Evolutionary conservation across 2,888 invertebrate genomes (phyloP).

Genomic region (Sinelater perroti): DNA sequence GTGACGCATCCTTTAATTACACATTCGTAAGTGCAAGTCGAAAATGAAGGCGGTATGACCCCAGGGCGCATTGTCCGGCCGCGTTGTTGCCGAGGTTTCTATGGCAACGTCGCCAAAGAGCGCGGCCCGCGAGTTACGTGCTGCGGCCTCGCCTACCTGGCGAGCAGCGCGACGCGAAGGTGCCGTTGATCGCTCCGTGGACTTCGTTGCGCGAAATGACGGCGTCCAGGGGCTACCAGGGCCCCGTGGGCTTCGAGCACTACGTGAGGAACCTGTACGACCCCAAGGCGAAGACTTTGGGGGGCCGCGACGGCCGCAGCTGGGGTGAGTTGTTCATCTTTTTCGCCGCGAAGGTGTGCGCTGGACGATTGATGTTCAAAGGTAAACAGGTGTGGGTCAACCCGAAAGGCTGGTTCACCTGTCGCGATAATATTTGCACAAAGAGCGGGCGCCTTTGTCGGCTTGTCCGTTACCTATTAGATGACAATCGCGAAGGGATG

Average conservation of each 20-base stretch:
- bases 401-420: slow-evolving; percentile 17
- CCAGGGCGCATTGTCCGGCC: not conserved
- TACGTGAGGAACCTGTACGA: slow-evolving; percentile 60
- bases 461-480: too few species aligned
- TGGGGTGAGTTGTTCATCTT: slow-evolving; percentile 81
- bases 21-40: too few species aligned
- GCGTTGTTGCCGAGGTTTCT: slow-evolving; percentile 2
- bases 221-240: slow-evolving; percentile 8
- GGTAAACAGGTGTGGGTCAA: slow-evolving; percentile 7
- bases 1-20: too few species aligned
- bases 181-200: slow-evolving; percentile 19
- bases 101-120: slow-evolving; percentile 19
- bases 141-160: slow-evolving; percentile 35
- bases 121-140: slow-evolving; percentile 4
- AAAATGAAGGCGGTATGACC: too few species aligned
- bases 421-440: not conserved
- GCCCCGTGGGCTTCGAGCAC: not conserved
- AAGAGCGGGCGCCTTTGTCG: too few species aligned
- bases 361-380: not conserved
- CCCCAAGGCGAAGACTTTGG: slow-evolving; percentile 67
- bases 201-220: slow-evolving; percentile 26
- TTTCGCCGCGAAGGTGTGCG: slow-evolving; percentile 17
- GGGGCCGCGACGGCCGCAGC: slow-evolving; percentile 68
- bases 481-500: too few species aligned
- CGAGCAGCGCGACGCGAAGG: slow-evolving; percentile 11